Evolutionary conservation across 2,888 invertebrate species (phyloP), one percentile per base, ranked within the genome.

Genomic region (Xestia xanthographa): DNA sequence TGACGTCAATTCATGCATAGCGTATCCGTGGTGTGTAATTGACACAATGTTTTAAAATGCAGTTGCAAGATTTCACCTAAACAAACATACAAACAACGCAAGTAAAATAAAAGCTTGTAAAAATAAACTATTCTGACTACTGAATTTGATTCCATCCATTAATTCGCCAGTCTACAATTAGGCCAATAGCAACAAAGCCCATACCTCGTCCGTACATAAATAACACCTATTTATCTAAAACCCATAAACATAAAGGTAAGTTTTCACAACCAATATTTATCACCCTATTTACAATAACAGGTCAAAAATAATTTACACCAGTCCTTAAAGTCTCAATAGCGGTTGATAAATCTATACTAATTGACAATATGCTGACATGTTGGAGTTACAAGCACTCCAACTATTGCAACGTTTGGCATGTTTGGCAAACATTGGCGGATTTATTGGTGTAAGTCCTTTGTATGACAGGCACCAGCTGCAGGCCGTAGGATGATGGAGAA

Each of bases 391-490:
- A 26, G 26, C 56, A 79, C 78, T 84, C 79, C 82, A 79, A 69
- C 22, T 77, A 84, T 84, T 85, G 83, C 58, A 83, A 76, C 43
- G 79, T 73, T 85, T 84, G 87, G 82, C 90, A 85, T 91, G 89
- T 90, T 89, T 89, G 82, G 79, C 84, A 91, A 91, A 90, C 87
- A 91, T 86, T 86, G 66, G 79, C 9, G 70, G 86, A 86, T 79
- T 87, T 87, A 85, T 86, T 79, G 68, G 75, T 29, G n/a, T 63
- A 38, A 65, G 75, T 80, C 56, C 71, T 73, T 12, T 26, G 72
- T 38, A 22, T 77, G 78, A 85, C 75, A 70, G 67, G 71, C 68
- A 76, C 66, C 87, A 87, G 63, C 86, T 87, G 87, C 20, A 78
- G 34, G 34, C 22, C 12, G 75, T 62, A 34, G 38, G 43, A 29